Base-by-base conservation (phyloP, 1,140 invertebrate genomes). In the Lanistes nyassanus region DNA sequence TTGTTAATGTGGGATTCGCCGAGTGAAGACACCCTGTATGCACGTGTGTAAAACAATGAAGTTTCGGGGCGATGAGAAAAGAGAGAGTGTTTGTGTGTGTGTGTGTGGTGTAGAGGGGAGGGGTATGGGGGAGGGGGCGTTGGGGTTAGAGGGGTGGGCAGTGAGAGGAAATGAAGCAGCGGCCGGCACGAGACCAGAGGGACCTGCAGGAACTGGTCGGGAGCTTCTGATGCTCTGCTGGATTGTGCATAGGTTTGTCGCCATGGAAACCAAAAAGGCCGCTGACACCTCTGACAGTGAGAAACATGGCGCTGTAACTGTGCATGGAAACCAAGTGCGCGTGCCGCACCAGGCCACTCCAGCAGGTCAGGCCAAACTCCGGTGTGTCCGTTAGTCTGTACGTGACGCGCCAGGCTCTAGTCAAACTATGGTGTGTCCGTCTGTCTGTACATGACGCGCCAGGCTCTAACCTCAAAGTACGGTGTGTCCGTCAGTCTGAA, bases 321-420 rank as follows among this genome's bases (percentile, higher is more conserved):
- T 47, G 19, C 19, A 16, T 47, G 9, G 42, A 47, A 47, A 47
- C 19, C 42, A 47, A 47, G 19, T 9, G 9, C 9, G 9, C 42
- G 42, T 47, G 42, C 9, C 9, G 42, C 36, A 60, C 9, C 9
- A 9, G 9, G 42, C 42, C 42, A 9, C n/a, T n/a, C n/a, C n/a
- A n/a, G n/a, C n/a, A n/a, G n/a, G n/a, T n/a, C n/a, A n/a, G n/a
- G n/a, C n/a, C n/a, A n/a, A n/a, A n/a, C n/a, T n/a, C n/a, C n/a
- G n/a, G n/a, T 37, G 11, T 69, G 53, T 68, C 34, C 55, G 47
- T 69, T 37, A 31, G 39, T 76, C 34, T 72, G 51, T 75, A 53
- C 53, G 64, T 75, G 64, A 47, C 9, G 9, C 42, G 42, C 42
- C 42, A 9, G 42, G 19, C 42, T 47, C 42, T 16, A 9, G 42